Conservation (phyloP, 2,888 invertebrate species). For the Cynaeus angustus region DNA sequence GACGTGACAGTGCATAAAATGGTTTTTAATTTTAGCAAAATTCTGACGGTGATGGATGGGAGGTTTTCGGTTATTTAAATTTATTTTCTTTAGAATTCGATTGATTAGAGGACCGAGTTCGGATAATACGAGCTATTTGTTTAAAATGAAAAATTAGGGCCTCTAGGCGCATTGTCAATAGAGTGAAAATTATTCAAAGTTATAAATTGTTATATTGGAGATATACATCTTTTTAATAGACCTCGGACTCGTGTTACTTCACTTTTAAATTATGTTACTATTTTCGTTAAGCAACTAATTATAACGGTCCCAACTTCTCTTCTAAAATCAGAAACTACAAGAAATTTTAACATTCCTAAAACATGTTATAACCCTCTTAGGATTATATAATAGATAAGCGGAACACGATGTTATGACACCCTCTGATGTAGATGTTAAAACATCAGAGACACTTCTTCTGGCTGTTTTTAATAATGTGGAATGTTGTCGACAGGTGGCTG, state of each 20-base stretch:
- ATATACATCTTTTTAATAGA: constrained; percentile 9
- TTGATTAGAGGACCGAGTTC: no score
- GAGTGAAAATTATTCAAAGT: constrained; percentile 1
- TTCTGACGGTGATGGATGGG: constrained; percentile 9
- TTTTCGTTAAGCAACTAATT: no score
- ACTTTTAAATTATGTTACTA: no score
- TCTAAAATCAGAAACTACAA: no score
- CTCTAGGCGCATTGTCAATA: background rate
- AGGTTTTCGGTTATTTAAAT: background rate
- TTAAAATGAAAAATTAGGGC: background rate
- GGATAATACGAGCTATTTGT: constrained; percentile 7
- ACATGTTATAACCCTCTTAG: constrained; percentile 30
- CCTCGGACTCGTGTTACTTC: background rate
- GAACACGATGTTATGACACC: constrained; percentile 40
- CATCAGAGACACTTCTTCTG: constrained; percentile 31
- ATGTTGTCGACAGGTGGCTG: constrained; percentile 40
- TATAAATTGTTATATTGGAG: constrained; percentile 1
- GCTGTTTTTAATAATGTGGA: constrained; percentile 25
- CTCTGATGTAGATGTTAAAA: constrained; percentile 31
- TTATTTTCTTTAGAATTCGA: constrained; percentile 10
- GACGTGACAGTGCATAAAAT: constrained; percentile 38
- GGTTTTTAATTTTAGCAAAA: constrained; percentile 15
- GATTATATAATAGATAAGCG: constrained; percentile 33
- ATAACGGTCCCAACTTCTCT: no score
- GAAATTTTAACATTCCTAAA: constrained; percentile 19